Conservation (phyloP, 2,797 vertebrate genomes). For the Morus bassanus region DNA sequence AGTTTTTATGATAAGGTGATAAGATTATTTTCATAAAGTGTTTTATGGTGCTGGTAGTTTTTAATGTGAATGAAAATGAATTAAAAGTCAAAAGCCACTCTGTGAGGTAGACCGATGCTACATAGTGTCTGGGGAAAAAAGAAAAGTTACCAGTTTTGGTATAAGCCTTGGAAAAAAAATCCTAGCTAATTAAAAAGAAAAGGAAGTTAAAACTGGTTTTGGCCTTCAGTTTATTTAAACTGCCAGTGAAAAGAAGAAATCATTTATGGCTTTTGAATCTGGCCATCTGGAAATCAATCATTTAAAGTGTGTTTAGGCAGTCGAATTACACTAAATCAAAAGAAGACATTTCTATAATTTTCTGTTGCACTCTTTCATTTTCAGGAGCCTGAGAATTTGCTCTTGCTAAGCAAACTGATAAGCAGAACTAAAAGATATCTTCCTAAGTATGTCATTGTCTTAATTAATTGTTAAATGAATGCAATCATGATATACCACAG, state of each 20-base stretch:
- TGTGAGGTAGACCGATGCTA: not conserved
- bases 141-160: rapidly evolving
- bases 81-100: not conserved
- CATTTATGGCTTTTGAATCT: not conserved
- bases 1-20: not conserved
- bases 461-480: conserved; percentile 58
- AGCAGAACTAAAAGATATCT: conserved; percentile 28
- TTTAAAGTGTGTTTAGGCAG: conserved; percentile 22
- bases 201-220: not conserved
- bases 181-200: not conserved
- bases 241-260: not conserved
- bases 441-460: conserved; percentile 18
- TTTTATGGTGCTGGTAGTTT: not conserved
- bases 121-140: not conserved
- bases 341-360: conserved; percentile 19
- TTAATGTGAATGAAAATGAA: not conserved
- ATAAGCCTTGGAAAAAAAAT: not conserved
- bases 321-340: conserved; percentile 39
- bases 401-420: conserved; percentile 34
- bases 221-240: conserved; percentile 2
- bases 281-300: conserved; percentile 40
- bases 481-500: not conserved
- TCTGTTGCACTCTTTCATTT: conserved; percentile 45
- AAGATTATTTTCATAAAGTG: not conserved
- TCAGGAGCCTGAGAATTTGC: conserved; percentile 14